Evolutionary conservation across 2,888 invertebrate genomes (phyloP).

Genomic region (Lycaena phlaeas): DNA sequence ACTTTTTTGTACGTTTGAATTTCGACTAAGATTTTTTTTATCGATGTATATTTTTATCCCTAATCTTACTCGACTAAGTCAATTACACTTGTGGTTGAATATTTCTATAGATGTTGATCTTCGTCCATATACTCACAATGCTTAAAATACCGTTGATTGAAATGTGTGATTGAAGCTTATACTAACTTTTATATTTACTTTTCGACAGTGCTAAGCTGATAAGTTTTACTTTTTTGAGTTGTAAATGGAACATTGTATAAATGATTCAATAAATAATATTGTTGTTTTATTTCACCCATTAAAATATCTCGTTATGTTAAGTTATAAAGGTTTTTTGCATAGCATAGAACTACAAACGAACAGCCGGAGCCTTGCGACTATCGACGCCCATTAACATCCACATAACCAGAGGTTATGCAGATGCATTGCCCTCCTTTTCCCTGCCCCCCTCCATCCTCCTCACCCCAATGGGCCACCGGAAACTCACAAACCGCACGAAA

Average conservation of each 20-base stretch:
- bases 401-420: too few species aligned
- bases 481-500: too few species aligned
- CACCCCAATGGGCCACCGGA: too few species aligned
- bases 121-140: neutral
- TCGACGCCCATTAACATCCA: too few species aligned
- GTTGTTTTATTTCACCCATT: slow-evolving; percentile 29
- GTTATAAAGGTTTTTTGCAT: too few species aligned
- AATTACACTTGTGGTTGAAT: slow-evolving; percentile 3
- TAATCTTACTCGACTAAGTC: neutral
- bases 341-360: too few species aligned
- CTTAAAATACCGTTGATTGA: neutral
- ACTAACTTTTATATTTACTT: slow-evolving; percentile 43
- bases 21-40: neutral
- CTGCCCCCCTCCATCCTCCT: too few species aligned
- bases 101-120: neutral
- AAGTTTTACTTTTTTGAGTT: slow-evolving; percentile 49
- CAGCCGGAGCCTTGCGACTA: too few species aligned
- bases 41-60: neutral
- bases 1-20: too few species aligned
- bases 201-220: slow-evolving; percentile 48
- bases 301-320: too few species aligned
- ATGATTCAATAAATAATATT: slow-evolving; percentile 54
- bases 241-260: slow-evolving; percentile 24
- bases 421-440: too few species aligned
- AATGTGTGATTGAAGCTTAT: slow-evolving; percentile 20